These are phyloP conservation scores for Capitulum mitella DNA, from an alignment of 2,888 invertebrate genomes.

Conservation along the genomic window DNA sequence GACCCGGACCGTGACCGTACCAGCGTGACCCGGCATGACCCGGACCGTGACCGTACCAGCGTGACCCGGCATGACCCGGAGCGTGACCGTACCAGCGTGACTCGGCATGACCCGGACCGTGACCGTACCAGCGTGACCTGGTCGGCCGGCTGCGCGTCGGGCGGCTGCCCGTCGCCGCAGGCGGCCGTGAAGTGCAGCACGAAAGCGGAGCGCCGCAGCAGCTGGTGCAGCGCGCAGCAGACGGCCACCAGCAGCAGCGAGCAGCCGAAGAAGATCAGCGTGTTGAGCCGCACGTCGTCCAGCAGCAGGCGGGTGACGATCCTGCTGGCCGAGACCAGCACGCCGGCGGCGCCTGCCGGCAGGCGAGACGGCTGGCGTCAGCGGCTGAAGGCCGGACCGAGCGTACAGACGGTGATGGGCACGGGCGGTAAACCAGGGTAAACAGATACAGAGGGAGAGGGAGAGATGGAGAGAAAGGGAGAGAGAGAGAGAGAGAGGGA, in stretches of 20 bases:
- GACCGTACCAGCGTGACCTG: neutral
- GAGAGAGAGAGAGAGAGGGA: too few species aligned
- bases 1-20: neutral
- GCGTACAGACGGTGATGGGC: too few species aligned
- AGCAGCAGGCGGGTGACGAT: slow-evolving; percentile 73
- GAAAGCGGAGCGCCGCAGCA: slow-evolving; percentile 69
- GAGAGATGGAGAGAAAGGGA: too few species aligned
- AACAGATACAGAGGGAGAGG: too few species aligned
- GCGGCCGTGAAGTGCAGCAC: slow-evolving; percentile 49
- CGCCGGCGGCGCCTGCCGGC: slow-evolving; percentile 68
- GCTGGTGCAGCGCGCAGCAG: slow-evolving; percentile 69
- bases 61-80: neutral
- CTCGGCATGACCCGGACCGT: neutral
- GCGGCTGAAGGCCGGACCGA: too few species aligned
- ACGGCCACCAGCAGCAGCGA: slow-evolving; percentile 67
- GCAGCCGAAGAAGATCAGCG: slow-evolving; percentile 75
- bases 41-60: neutral
- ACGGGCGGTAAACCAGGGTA: too few species aligned
- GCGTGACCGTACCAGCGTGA: neutral
- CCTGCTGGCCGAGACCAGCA: slow-evolving; percentile 75
- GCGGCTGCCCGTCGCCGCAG: neutral
- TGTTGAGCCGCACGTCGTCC: slow-evolving; percentile 68
- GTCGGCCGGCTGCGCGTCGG: neutral
- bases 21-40: neutral
- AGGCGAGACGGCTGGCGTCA: slow-evolving; percentile 27